Percentiles rank a stretch among this genome's conserved stretches.
Conservation (phyloP, 2,113 vertebrate genomes). For the Vombatus ursinus region DNA sequence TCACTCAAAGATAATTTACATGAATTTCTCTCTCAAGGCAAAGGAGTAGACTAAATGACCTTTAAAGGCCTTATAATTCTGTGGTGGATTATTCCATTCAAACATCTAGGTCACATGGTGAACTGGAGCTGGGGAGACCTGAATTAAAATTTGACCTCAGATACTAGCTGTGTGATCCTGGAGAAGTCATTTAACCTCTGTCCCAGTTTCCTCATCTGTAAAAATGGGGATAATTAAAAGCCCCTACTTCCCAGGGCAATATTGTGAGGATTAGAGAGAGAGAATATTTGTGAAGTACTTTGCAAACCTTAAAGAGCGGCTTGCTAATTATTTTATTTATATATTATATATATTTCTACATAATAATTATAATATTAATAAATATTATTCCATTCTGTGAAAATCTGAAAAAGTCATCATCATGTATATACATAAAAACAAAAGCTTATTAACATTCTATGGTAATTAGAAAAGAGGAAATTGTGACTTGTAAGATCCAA, state of each 20-base stretch:
- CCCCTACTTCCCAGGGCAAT: neutral
- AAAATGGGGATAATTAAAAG: neutral
- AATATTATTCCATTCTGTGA: neutral
- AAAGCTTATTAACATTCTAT: neutral
- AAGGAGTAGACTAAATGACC: conserved; percentile 24
- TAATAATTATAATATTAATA: no score
- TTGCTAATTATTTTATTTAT: neutral
- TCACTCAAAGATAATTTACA: conserved; percentile 6
- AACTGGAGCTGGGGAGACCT: no score
- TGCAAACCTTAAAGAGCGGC: neutral
- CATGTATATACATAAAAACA: neutral
- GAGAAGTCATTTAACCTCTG: neutral
- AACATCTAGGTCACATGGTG: no score
- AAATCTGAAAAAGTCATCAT: neutral
- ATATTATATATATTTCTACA: no score
- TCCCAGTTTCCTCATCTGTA: neutral
- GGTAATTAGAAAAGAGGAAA: neutral
- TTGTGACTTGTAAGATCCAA: neutral
- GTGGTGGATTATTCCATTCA: neutral
- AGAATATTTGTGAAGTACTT: neutral
- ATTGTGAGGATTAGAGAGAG: no score
- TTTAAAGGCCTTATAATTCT: conserved; percentile 21
- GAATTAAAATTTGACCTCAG: no score
- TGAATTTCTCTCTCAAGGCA: conserved; percentile 17
- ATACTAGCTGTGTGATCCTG: neutral